Conservation (phyloP, 2,113 vertebrate genomes). For the Archilochus colubris region DNA sequence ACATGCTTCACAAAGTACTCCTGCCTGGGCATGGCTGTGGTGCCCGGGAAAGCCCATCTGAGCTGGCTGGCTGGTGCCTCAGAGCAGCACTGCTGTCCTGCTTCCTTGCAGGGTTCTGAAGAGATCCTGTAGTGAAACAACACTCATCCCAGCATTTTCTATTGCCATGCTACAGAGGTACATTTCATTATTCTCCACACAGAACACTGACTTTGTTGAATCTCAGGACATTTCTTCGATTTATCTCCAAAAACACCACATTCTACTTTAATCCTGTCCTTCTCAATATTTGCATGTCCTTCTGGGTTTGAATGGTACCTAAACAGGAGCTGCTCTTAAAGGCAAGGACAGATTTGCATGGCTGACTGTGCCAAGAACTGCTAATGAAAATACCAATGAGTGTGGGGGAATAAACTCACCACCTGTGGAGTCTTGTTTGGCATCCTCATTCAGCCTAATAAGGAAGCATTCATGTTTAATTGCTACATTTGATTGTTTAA, state of each 20-base stretch:
- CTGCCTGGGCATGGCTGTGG: accelerated
- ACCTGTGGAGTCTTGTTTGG: slow-evolving; percentile 62
- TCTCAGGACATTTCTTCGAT: neutral
- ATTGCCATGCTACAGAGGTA: neutral
- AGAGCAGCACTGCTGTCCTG: neutral
- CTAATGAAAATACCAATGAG: slow-evolving; percentile 40
- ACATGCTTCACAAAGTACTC: neutral
- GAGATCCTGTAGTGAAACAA: neutral
- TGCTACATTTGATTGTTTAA: slow-evolving; percentile 67
- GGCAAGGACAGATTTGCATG: neutral
- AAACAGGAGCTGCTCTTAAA: neutral
- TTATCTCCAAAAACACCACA: neutral
- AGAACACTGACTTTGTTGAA: neutral
- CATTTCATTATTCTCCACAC: neutral
- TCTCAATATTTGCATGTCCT: neutral
- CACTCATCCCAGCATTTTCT: neutral
- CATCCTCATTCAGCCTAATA: slow-evolving; percentile 61
- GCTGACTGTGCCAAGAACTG: slow-evolving; percentile 24
- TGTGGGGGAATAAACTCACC: slow-evolving; percentile 41
- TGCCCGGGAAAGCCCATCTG: neutral
- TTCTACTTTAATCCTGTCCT: neutral
- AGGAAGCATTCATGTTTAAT: slow-evolving; percentile 68
- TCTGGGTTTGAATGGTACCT: neutral
- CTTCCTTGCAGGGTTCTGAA: neutral
- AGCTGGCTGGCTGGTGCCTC: neutral